phyloP scores from a whole-genome alignment of 2,113 vertebrate genomes.

The Zingel zingel region DNA sequence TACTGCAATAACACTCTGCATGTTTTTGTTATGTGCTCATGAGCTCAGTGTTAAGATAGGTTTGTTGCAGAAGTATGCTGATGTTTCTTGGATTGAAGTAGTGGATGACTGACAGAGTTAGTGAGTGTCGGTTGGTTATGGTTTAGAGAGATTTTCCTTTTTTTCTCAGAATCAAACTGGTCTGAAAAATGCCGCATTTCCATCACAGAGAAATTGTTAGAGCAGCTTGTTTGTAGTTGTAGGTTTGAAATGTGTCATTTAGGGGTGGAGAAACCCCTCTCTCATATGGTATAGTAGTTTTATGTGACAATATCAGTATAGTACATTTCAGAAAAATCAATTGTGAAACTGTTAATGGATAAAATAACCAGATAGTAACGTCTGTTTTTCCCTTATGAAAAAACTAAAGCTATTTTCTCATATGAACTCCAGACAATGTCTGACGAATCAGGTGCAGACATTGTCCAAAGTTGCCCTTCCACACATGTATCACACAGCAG shows the following conservation, averaged over 20 bases:
- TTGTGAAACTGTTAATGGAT: neutral
- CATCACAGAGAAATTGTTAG: neutral
- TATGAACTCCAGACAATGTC: no score
- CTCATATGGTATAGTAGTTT: neutral
- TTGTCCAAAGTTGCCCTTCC: no score
- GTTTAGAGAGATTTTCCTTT: neutral
- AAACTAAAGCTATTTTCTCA: neutral
- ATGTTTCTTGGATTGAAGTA: slow-evolving; percentile 1
- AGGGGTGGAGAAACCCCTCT: neutral
- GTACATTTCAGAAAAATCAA: neutral
- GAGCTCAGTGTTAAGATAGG: neutral
- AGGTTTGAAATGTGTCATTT: neutral
- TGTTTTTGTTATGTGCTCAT: slow-evolving; percentile 30
- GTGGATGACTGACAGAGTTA: slow-evolving; percentile 42
- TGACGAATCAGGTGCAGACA: no score
- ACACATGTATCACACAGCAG: no score
- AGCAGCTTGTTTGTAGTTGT: neutral
- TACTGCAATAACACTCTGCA: slow-evolving; percentile 17
- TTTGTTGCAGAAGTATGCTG: slow-evolving; percentile 9
- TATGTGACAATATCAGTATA: neutral
- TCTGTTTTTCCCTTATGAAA: neutral
- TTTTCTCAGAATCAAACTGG: neutral
- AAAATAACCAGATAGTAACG: neutral
- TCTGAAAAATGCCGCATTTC: neutral
- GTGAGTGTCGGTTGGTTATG: neutral